Evolutionary conservation across 2,888 invertebrate genomes (phyloP).

Genomic region (Euproctis similis): DNA sequence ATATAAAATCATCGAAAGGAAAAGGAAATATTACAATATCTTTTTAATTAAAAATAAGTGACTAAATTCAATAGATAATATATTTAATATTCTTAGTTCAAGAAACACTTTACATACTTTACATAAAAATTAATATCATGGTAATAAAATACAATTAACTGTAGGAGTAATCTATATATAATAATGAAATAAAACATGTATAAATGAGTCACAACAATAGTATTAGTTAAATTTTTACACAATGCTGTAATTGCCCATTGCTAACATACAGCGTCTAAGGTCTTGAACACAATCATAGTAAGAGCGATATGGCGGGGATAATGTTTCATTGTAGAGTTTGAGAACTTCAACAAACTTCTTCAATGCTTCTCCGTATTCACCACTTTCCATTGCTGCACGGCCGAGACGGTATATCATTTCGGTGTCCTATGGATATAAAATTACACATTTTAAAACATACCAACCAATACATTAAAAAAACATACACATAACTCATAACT

Average conservation of each 20-base stretch:
- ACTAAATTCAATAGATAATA: too few species aligned
- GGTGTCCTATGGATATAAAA: slow-evolving; percentile 83
- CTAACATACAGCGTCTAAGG: slow-evolving; percentile 80
- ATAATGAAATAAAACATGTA: background rate
- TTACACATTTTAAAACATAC: too few species aligned
- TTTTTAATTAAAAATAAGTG: too few species aligned
- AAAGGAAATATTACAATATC: too few species aligned
- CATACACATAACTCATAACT: too few species aligned
- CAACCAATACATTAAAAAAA: too few species aligned
- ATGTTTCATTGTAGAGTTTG: slow-evolving; percentile 79
- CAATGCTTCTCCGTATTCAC: slow-evolving; percentile 78
- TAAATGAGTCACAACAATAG: background rate
- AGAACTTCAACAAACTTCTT: slow-evolving; percentile 79
- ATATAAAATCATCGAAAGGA: too few species aligned
- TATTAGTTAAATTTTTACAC: slow-evolving; percentile 15
- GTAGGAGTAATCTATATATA: too few species aligned
- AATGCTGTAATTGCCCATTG: slow-evolving; percentile 78
- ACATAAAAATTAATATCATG: too few species aligned
- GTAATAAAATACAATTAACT: too few species aligned
- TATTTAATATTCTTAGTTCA: too few species aligned
- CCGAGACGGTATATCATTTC: slow-evolving; percentile 80
- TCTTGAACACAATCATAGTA: slow-evolving; percentile 85
- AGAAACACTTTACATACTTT: too few species aligned
- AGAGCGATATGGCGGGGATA: slow-evolving; percentile 84
- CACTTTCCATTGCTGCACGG: slow-evolving; percentile 76